Conservation (phyloP, 30 jellyfish, hydroid and myxozoan species). For the Cassiopea xamachana region DNA sequence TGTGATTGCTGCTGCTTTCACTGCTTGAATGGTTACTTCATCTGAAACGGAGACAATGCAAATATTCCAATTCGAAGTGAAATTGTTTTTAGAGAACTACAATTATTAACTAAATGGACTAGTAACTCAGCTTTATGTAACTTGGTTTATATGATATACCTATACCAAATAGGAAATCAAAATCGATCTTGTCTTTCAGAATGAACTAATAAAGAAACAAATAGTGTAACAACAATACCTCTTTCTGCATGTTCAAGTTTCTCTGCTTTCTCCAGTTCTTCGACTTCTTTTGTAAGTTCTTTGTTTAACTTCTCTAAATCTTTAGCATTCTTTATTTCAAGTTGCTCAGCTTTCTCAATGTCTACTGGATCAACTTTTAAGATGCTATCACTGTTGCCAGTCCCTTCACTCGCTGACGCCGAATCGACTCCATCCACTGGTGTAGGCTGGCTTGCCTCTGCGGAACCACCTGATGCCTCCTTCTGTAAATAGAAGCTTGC, state of each 20-base stretch:
- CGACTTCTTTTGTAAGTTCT: conserved; percentile 52
- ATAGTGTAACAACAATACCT: neutral
- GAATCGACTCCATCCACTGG: conserved; percentile 18
- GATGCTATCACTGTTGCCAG: conserved; percentile 33
- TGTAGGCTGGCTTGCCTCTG: conserved; percentile 33
- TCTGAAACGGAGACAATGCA: conserved; percentile 18
- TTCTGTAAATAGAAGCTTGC: conserved; percentile 12
- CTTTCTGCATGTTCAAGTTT: conserved; percentile 58
- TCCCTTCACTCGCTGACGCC: neutral
- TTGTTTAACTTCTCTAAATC: conserved; percentile 32
- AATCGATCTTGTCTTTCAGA: no score
- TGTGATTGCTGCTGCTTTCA: conserved; percentile 90
- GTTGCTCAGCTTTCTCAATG: conserved; percentile 6
- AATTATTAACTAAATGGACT: no score
- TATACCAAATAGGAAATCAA: no score
- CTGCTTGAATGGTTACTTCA: conserved; percentile 76
- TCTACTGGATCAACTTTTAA: conserved; percentile 42
- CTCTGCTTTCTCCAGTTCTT: conserved; percentile 48
- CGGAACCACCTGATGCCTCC: conserved; percentile 17
- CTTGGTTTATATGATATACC: no score
- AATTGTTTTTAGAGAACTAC: no score
- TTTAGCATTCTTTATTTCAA: conserved; percentile 36
- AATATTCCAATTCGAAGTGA: neutral
- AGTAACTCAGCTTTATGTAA: no score
- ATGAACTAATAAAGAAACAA: no score